These are phyloP conservation scores for Siniperca chuatsi DNA, from an alignment of 2,113 vertebrate species.

Conservation along the genomic window DNA sequence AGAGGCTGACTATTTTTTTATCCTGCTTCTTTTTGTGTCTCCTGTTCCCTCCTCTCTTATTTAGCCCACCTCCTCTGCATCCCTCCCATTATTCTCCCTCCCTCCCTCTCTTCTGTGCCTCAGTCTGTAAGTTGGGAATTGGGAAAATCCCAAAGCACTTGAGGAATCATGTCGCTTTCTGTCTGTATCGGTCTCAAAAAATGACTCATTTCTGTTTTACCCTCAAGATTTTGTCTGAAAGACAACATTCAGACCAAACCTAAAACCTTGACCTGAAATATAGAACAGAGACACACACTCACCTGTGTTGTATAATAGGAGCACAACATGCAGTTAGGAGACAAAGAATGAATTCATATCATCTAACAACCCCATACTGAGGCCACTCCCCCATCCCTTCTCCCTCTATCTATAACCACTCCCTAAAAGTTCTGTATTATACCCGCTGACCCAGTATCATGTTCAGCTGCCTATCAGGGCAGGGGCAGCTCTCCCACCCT, in stretches of 20 bases:
- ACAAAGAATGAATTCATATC: constrained; percentile 75
- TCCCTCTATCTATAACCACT: constrained; percentile 52
- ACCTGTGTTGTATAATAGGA: constrained; percentile 30
- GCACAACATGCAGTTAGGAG: constrained; percentile 46
- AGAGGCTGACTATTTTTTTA: constrained; percentile 53
- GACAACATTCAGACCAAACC: constrained; percentile 11
- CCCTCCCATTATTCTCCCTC: constrained; percentile 47
- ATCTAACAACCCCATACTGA: constrained; percentile 45
- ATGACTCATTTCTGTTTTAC: not conserved
- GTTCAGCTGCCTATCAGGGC: constrained; percentile 68
- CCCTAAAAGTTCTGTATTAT: constrained; percentile 66
- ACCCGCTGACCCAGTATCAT: constrained; percentile 67
- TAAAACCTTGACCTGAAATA: constrained; percentile 5
- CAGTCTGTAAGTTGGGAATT: constrained; percentile 64
- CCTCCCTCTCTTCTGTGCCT: constrained; percentile 21
- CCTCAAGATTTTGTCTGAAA: not conserved
- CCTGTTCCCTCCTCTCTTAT: constrained; percentile 51
- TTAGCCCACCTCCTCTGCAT: constrained; percentile 56
- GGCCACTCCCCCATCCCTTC: constrained; percentile 32
- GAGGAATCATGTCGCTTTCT: constrained; percentile 65
- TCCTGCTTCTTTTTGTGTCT: constrained; percentile 33
- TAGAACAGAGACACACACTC: constrained; percentile 8
- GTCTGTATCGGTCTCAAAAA: constrained; percentile 5
- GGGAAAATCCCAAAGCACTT: constrained; percentile 66
- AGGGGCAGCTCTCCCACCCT: constrained; percentile 36